These are phyloP conservation scores for Toxostoma redivivum DNA, from an alignment of 2,113 vertebrate genomes.

Conservation along the genomic window DNA sequence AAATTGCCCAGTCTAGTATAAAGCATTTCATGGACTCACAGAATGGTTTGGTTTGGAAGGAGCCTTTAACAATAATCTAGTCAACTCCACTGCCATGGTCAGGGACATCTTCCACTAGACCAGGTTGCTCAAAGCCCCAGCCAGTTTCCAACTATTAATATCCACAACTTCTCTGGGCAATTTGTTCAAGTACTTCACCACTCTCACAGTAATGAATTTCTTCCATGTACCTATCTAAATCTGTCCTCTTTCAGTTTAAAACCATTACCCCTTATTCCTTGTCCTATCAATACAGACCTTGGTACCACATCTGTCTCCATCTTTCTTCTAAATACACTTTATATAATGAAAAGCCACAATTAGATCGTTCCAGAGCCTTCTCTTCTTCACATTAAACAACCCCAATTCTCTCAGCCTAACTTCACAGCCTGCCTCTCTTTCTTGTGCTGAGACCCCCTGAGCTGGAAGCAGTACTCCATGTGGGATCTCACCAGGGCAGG, in stretches of 20 bases:
- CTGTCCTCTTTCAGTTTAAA: background rate
- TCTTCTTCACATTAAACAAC: background rate
- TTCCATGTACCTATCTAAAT: background rate
- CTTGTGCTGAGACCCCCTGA: background rate
- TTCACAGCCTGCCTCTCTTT: background rate
- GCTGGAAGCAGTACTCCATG: background rate
- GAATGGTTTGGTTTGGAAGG: background rate
- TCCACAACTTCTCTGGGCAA: background rate
- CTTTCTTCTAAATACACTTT: background rate
- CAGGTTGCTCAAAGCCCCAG: background rate
- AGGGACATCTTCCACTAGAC: background rate
- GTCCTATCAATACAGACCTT: background rate
- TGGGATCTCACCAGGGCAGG: background rate
- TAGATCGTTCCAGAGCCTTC: background rate
- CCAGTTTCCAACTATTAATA: background rate
- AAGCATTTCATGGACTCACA: background rate
- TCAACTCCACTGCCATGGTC: no score
- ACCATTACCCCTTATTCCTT: rapidly evolving
- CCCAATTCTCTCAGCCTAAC: background rate
- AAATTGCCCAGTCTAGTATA: background rate
- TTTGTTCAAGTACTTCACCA: background rate
- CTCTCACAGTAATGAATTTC: background rate
- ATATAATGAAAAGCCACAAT: background rate
- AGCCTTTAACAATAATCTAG: background rate
- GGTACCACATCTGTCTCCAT: background rate